A percentile compares a stretch with the other conserved stretches of the same genome.
phyloP scores from a whole-genome alignment of 2,888 invertebrate genomes.

The Trilocha varians region DNA sequence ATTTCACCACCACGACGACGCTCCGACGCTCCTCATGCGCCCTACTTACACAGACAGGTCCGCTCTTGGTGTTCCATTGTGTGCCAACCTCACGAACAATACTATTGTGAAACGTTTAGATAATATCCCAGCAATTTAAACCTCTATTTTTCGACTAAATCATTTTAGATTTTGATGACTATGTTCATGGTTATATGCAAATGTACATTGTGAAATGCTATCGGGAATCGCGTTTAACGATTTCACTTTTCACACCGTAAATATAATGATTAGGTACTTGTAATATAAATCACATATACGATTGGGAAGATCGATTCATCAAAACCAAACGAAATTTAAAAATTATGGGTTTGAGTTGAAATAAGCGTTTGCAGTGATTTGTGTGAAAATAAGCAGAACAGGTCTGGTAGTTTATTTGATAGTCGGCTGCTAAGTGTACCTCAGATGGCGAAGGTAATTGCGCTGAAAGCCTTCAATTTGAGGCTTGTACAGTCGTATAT shows the following conservation, averaged over 20 bases:
- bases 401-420: constrained; percentile 34
- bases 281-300: background rate
- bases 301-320: background rate
- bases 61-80: constrained; percentile 68
- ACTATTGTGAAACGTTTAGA: constrained; percentile 63
- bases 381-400: background rate
- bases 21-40: constrained; percentile 45
- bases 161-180: background rate
- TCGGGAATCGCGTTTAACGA: no score
- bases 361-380: background rate
- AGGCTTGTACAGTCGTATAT: constrained; percentile 51
- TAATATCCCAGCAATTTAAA: constrained; percentile 52
- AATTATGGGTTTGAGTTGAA: background rate
- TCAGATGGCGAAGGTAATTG: constrained; percentile 52
- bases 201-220: background rate
- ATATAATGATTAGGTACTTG: no score
- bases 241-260: background rate
- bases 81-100: constrained; percentile 56
- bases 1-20: constrained; percentile 58
- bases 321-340: background rate
- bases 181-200: background rate
- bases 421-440: constrained; percentile 50
- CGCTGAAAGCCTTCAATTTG: constrained; percentile 67
- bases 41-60: constrained; percentile 63
- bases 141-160: background rate